These are phyloP conservation scores for Anticlea derivata DNA, from an alignment of 2,888 invertebrate species.

Conservation along the genomic window DNA sequence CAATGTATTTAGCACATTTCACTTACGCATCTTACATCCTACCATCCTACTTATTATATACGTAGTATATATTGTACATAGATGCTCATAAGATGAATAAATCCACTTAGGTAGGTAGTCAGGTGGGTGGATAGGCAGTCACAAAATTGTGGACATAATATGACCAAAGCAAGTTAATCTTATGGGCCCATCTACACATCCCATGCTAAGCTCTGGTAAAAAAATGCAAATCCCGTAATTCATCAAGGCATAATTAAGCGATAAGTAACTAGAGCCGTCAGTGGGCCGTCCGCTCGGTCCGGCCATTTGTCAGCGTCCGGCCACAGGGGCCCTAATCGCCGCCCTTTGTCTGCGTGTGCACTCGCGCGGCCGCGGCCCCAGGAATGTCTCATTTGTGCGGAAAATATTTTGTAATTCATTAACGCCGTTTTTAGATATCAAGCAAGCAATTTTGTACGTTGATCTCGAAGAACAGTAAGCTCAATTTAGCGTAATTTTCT, in stretches of 20 bases:
- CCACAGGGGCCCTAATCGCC: constrained; percentile 26
- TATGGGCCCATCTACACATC: neutral
- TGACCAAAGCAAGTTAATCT: constrained; percentile 4
- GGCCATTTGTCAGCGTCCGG: constrained; percentile 30
- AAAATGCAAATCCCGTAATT: constrained; percentile 30
- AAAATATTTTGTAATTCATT: constrained; percentile 30
- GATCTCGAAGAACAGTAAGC: too few relatives aligned
- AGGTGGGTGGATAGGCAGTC: too few relatives aligned
- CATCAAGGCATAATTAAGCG: constrained; percentile 36
- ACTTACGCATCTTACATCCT: too few relatives aligned
- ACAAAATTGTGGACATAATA: neutral
- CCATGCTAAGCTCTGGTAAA: neutral
- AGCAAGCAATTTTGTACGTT: neutral
- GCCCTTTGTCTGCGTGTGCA: constrained; percentile 18
- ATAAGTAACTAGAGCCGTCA: constrained; percentile 36
- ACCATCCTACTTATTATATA: too few relatives aligned
- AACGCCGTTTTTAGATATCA: constrained; percentile 16
- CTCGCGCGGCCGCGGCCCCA: neutral
- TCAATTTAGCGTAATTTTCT: too few relatives aligned
- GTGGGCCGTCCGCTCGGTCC: constrained; percentile 13
- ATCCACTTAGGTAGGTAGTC: too few relatives aligned
- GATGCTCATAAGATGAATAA: too few relatives aligned
- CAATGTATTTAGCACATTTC: too few relatives aligned
- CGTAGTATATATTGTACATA: too few relatives aligned
- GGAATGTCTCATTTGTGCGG: constrained; percentile 29